Evolutionary conservation across 2,888 invertebrate genomes (phyloP).

Genomic region (Ypsolopha sequella): DNA sequence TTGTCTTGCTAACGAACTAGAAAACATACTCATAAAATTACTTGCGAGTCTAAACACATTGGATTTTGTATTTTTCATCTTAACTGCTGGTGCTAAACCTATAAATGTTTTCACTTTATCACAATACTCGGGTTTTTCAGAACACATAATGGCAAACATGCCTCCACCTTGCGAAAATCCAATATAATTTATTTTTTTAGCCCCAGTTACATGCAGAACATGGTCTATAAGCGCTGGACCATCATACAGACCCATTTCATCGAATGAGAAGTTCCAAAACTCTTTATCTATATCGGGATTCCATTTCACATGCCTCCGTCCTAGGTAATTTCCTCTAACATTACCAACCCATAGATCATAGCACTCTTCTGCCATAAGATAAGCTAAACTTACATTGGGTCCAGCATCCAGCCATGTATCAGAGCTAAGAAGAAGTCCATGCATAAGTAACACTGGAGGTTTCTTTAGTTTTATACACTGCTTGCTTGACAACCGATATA

Average conservation of each 20-base stretch:
- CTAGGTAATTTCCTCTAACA: constrained; percentile 27
- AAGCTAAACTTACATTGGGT: constrained; percentile 1
- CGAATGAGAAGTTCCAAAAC: constrained; percentile 76
- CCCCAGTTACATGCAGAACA: constrained; percentile 57
- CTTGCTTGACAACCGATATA: constrained; percentile 28
- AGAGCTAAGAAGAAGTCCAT: constrained; percentile 4
- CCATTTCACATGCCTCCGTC: constrained; percentile 47
- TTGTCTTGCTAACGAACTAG: constrained; percentile 33
- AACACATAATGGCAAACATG: constrained; percentile 70
- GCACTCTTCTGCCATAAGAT: constrained; percentile 4
- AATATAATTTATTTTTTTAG: constrained; percentile 71
- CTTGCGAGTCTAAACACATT: constrained; percentile 27
- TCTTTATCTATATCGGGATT: constrained; percentile 23
- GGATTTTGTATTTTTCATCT: constrained; percentile 54
- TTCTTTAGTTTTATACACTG: constrained; percentile 20
- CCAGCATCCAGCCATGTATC: constrained; percentile 3
- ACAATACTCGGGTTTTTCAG: constrained; percentile 67
- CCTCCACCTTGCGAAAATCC: constrained; percentile 81
- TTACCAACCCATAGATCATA: constrained; percentile 10
- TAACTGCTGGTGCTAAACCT: constrained; percentile 73
- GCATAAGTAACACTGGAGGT: constrained; percentile 4
- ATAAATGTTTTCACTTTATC: constrained; percentile 65
- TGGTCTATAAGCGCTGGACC: constrained; percentile 79
- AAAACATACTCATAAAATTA: constrained; percentile 19
- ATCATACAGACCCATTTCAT: constrained; percentile 78